These are phyloP conservation scores for Lordiphosa fenestrarum DNA, from an alignment of 2,888 invertebrate genomes.

Conservation along the genomic window DNA sequence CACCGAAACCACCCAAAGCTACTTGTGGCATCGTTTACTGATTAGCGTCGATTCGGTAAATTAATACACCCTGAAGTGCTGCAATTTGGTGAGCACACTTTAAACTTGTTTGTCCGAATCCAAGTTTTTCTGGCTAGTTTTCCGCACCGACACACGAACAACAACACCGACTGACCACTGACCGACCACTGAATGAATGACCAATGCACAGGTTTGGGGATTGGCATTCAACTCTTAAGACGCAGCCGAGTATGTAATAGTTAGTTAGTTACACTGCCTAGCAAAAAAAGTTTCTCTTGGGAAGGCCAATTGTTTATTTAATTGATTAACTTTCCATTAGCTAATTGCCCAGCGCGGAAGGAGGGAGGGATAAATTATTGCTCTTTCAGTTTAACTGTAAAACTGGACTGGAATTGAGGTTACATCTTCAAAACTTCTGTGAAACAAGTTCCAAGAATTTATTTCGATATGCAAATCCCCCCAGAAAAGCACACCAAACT, in stretches of 20 bases:
- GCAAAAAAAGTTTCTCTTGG: conserved; percentile 37
- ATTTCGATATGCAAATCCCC: background rate
- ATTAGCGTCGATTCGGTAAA: conserved; percentile 21
- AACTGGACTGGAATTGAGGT: background rate
- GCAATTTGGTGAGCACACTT: conserved; percentile 33
- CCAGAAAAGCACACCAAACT: background rate
- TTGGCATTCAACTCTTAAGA: conserved; percentile 39
- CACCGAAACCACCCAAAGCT: conserved; percentile 7
- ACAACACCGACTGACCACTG: conserved; percentile 11
- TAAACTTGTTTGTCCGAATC: no score
- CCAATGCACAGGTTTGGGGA: conserved; percentile 33
- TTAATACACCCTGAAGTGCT: conserved; percentile 36
- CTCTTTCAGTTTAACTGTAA: background rate
- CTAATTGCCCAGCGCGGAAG: conserved; percentile 2
- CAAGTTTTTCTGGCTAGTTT: conserved; percentile 12
- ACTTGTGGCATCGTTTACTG: conserved; percentile 8
- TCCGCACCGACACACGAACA: background rate
- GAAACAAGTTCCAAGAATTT: no score
- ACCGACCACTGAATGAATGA: conserved; percentile 23
- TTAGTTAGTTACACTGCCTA: conserved; percentile 17
- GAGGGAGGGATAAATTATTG: background rate
- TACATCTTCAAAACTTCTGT: no score
- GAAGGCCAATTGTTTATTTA: conserved; percentile 34
- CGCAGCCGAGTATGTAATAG: conserved; percentile 10
- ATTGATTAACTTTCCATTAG: conserved; percentile 12